Conservation (phyloP, 2,888 invertebrate genomes). For the Noctua comes region DNA sequence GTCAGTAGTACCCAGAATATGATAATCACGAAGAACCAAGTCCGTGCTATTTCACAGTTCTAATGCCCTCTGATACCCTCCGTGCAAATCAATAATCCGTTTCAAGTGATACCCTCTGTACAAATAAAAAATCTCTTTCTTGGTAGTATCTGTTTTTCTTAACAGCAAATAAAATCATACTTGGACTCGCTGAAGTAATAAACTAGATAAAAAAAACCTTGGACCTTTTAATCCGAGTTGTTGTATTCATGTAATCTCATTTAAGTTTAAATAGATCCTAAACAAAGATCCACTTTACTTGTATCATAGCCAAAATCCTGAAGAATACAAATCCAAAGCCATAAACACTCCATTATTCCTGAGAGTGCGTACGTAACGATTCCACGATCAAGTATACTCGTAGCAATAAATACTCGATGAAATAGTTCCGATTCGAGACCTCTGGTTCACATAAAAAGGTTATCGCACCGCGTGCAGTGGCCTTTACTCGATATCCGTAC, state of each 20-base stretch:
- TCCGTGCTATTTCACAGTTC: background rate
- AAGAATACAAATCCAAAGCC: conserved; percentile 1
- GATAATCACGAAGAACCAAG: background rate
- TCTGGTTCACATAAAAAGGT: conserved; percentile 30
- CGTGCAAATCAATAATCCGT: background rate
- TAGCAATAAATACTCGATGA: conserved; percentile 41
- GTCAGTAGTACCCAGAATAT: too few relatives aligned
- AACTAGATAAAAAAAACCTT: background rate
- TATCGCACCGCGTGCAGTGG: conserved; percentile 30
- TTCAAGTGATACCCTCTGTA: background rate
- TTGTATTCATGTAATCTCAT: background rate
- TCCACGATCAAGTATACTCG: conserved; percentile 3
- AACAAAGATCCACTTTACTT: background rate
- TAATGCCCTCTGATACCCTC: background rate
- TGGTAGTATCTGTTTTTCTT: background rate
- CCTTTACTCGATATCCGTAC: conserved; percentile 43
- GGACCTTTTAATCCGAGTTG: background rate
- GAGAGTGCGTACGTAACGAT: background rate
- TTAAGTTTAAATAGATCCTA: background rate
- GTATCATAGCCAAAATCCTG: background rate
- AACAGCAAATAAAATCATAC: background rate
- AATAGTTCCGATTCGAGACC: conserved; percentile 33
- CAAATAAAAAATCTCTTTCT: background rate
- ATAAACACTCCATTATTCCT: conserved; percentile 26
- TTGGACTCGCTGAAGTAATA: background rate